A percentile compares a stretch with the other conserved stretches of the same genome.
These are phyloP conservation scores for Hippasteria phrygiana DNA, from an alignment of 53 echinoderm and acorn worm genomes.

Conservation along the genomic window DNA sequence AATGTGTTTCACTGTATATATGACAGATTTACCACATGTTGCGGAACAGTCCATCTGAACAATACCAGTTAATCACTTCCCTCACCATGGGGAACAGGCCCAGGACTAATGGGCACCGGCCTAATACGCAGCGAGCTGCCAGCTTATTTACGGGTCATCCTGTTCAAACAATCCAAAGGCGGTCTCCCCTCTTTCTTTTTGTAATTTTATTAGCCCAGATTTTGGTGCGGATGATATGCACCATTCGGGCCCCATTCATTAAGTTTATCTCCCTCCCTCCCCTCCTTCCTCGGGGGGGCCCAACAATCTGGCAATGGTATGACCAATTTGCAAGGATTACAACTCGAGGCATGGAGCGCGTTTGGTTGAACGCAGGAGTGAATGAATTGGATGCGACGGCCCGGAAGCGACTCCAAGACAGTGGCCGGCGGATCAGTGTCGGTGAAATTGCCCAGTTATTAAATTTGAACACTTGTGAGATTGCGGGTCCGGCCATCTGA, in stretches of 20 bases:
- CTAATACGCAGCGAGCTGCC: background rate
- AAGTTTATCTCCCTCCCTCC: background rate
- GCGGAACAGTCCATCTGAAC: background rate
- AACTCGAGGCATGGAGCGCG: background rate
- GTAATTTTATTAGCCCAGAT: conserved; percentile 58
- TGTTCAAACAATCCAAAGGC: conserved; percentile 19
- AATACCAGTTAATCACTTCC: background rate
- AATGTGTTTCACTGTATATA: too few species aligned
- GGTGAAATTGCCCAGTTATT: conserved; percentile 49
- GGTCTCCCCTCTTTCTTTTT: background rate
- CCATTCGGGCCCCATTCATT: conserved; percentile 49
- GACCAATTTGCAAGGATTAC: conserved; percentile 43
- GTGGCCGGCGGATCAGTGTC: conserved; percentile 3
- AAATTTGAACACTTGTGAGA: conserved; percentile 49
- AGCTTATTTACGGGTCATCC: conserved; percentile 12
- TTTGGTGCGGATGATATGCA: conserved; percentile 1
- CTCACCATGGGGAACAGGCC: background rate
- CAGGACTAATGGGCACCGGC: background rate
- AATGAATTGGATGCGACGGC: conserved; percentile 43
- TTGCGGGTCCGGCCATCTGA: conserved; percentile 14
- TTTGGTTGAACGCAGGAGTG: background rate
- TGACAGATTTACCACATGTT: background rate
- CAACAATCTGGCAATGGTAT: conserved; percentile 17
- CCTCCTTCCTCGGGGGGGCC: background rate
- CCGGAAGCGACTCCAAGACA: conserved; percentile 9